Conservation (phyloP, 2,113 vertebrate species). For the Dicrurus megarhynchus region DNA sequence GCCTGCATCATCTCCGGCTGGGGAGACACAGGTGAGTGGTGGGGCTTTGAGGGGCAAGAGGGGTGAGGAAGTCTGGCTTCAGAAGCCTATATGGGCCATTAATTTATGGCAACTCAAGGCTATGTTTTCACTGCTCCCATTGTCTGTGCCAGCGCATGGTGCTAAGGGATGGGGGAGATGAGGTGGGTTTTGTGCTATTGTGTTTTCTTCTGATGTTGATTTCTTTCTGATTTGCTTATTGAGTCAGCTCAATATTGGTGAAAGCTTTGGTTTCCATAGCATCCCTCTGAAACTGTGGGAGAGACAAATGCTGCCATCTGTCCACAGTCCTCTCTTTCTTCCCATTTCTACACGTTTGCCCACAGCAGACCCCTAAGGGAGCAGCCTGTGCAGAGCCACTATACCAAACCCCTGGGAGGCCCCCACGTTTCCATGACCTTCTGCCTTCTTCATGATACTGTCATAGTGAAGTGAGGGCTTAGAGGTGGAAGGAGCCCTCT, state of each 20-base stretch:
- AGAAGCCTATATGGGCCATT: not conserved
- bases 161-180: not conserved
- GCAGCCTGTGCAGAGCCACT: not conserved
- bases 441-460: not conserved
- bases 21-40: slow-evolving; percentile 79
- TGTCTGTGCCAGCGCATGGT: not conserved
- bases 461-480: not conserved
- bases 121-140: not conserved
- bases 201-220: not conserved
- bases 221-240: no score
- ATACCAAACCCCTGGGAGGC: not conserved
- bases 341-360: not conserved
- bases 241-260: not conserved
- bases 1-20: slow-evolving; percentile 84
- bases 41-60: not conserved
- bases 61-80: not conserved
- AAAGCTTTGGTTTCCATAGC: not conserved
- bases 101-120: not conserved
- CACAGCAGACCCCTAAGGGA: not conserved
- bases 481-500: not conserved
- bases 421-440: not conserved
- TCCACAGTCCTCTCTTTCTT: not conserved
- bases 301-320: not conserved
- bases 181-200: not conserved
- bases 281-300: not conserved